These are phyloP conservation scores for Pecten maximus DNA, from an alignment of 2,888 invertebrate species.

Conservation along the genomic window DNA sequence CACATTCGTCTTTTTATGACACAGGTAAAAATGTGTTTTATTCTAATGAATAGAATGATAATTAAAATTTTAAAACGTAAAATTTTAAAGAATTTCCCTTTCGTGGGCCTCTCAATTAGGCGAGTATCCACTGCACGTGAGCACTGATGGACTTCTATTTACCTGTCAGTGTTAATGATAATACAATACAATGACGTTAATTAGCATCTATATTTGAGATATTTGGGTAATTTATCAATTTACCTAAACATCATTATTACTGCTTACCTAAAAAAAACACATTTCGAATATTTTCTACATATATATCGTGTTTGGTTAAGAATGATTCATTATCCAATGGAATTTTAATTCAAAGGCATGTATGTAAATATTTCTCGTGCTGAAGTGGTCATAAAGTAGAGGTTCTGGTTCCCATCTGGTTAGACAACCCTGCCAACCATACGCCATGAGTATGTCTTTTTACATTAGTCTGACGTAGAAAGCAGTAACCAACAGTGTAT, in stretches of 20 bases:
- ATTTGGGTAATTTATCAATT: not conserved
- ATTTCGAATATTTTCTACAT: not conserved
- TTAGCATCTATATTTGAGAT: not conserved
- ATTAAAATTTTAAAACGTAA: too few relatives aligned
- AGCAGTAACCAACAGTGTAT: not conserved
- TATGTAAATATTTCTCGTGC: not conserved
- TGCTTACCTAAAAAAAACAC: not conserved
- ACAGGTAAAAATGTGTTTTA: too few relatives aligned
- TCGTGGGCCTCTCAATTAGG: not conserved
- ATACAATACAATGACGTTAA: not conserved
- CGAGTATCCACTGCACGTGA: not conserved
- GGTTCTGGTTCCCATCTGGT: not conserved
- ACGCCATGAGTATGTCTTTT: constrained; percentile 1
- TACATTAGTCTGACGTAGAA: not conserved
- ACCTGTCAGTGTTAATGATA: not conserved
- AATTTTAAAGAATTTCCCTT: not conserved
- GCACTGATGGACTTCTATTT: not conserved
- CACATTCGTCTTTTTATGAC: too few relatives aligned
- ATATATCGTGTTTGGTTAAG: not conserved
- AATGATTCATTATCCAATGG: constrained; percentile 10
- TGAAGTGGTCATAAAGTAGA: constrained; percentile 8
- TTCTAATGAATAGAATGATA: too few relatives aligned
- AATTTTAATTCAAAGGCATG: not conserved
- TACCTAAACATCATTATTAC: not conserved
- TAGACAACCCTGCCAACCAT: not conserved